These are phyloP conservation scores for Chaetodon auriga DNA, from an alignment of 2,113 vertebrate species.

Conservation along the genomic window DNA sequence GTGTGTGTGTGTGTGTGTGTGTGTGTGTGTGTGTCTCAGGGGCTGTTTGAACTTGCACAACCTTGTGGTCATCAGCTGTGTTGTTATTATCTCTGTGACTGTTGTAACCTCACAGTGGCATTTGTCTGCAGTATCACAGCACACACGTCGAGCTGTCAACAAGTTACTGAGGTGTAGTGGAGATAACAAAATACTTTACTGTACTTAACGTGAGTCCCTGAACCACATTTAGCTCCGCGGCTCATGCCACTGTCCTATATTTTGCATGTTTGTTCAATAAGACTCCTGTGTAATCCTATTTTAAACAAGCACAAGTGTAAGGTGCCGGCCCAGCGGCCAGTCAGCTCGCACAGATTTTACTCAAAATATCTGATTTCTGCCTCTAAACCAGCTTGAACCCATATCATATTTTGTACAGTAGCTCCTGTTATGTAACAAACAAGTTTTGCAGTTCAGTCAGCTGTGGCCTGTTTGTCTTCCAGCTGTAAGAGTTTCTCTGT, in stretches of 20 bases:
- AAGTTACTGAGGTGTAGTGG: background rate
- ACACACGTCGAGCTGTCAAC: background rate
- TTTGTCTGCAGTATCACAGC: background rate
- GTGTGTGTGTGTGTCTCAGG: background rate
- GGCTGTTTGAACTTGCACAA: slow-evolving; percentile 2
- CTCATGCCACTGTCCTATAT: background rate
- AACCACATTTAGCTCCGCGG: background rate
- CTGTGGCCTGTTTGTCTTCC: background rate
- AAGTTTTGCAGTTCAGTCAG: slow-evolving; percentile 18
- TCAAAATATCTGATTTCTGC: background rate
- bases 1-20: slow-evolving; percentile 18
- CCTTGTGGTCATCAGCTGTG: background rate
- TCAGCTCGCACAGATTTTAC: background rate
- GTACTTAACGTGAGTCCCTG: background rate
- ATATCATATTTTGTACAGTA: background rate
- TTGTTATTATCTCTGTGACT: background rate
- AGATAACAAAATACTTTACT: background rate
- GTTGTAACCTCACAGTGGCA: slow-evolving; percentile 7
- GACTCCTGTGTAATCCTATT: background rate
- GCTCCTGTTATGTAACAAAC: slow-evolving; percentile 27
- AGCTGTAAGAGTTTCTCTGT: background rate
- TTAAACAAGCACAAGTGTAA: background rate
- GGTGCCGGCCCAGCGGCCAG: background rate
- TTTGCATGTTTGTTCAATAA: background rate
- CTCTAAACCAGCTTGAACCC: background rate